Conservation (phyloP, 30 jellyfish, hydroid and myxozoan genomes). For the Aurelia sp. region DNA sequence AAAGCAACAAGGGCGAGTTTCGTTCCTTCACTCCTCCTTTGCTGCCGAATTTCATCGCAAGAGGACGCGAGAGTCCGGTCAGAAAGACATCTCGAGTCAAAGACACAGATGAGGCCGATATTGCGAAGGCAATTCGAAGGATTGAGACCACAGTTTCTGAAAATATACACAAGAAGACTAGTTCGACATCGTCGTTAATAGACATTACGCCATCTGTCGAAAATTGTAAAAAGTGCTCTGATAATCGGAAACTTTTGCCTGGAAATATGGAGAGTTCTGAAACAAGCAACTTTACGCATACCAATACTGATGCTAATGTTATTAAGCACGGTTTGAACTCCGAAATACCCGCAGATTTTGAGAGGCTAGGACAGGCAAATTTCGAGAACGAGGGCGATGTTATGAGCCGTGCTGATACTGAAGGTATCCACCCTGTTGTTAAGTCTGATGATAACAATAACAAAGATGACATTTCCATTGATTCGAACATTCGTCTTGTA, state of each 20-base stretch:
- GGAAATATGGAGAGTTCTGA: slow-evolving; percentile 46
- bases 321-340: not conserved
- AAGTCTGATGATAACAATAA: slow-evolving; percentile 16
- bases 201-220: slow-evolving; percentile 28
- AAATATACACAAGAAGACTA: slow-evolving; percentile 56
- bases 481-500: not conserved
- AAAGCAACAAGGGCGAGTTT: slow-evolving; percentile 61
- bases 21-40: slow-evolving; percentile 72
- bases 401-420: not conserved
- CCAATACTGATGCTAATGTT: not conserved
- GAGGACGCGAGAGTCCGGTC: slow-evolving; percentile 73
- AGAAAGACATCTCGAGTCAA: slow-evolving; percentile 67
- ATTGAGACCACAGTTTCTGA: slow-evolving; percentile 78
- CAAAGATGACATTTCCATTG: not conserved
- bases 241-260: slow-evolving; percentile 30
- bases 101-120: slow-evolving; percentile 80
- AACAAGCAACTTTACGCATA: slow-evolving; percentile 2
- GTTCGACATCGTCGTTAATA: slow-evolving; percentile 27
- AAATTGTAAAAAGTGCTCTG: slow-evolving; percentile 18
- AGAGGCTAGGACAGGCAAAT: not conserved
- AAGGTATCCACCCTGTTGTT: not conserved
- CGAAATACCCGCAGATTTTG: not conserved
- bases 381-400: not conserved
- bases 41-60: slow-evolving; percentile 38
- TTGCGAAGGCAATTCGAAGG: slow-evolving; percentile 73